phyloP scores from a whole-genome alignment of 2,113 vertebrate species.

The Pterocles gutturalis region DNA sequence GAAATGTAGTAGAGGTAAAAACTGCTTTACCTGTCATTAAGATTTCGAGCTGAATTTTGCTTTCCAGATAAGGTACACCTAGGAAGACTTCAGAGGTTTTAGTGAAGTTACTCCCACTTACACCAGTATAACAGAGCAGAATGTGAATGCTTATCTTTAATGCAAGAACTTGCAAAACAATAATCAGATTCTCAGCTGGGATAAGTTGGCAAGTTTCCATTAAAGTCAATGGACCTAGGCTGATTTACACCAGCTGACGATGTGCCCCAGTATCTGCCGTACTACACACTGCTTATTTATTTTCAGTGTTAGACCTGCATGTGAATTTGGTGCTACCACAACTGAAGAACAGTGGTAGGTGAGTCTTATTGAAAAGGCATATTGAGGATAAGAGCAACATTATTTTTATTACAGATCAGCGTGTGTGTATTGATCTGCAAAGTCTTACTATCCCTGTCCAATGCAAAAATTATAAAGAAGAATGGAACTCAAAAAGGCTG shows the following conservation, averaged over 20 bases:
- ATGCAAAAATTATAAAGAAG: background rate
- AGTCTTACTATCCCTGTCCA: background rate
- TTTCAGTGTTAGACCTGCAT: constrained; percentile 20
- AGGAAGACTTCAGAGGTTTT: background rate
- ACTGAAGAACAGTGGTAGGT: background rate
- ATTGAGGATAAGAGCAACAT: background rate
- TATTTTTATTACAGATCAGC: background rate
- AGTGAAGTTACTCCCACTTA: constrained; percentile 25
- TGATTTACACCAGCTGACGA: constrained; percentile 71
- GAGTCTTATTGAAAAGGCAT: background rate
- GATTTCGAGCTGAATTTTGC: background rate
- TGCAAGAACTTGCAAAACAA: constrained; percentile 70
- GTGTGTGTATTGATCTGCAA: background rate
- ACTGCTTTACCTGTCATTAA: background rate
- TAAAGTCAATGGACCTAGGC: constrained; percentile 70
- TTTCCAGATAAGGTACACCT: background rate
- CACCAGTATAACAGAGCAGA: constrained; percentile 11
- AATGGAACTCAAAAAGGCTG: background rate
- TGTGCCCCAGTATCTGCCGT: constrained; percentile 58
- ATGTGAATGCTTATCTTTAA: constrained; percentile 63
- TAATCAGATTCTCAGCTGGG: constrained; percentile 72
- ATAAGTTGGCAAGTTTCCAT: constrained; percentile 70
- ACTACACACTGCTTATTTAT: constrained; percentile 18
- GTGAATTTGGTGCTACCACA: background rate
- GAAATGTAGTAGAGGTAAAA: background rate